Percentiles rank a stretch among this genome's conserved stretches.
These are phyloP conservation scores for Hycleus phaleratus DNA, from an alignment of 1,140 invertebrate species.

Conservation along the genomic window DNA sequence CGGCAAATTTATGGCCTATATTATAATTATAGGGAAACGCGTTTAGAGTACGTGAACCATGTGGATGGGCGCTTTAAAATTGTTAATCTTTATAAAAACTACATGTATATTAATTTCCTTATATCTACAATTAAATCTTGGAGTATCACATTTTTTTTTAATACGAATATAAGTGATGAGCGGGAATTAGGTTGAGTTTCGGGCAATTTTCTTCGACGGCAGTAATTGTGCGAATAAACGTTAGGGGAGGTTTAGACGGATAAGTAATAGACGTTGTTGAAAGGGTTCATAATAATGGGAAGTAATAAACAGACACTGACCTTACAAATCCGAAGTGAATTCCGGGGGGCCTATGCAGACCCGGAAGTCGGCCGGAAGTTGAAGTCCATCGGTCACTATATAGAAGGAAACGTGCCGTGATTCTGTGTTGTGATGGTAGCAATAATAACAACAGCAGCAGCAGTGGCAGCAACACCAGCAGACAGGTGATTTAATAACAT, in stretches of 20 bases:
- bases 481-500: no score
- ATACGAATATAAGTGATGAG: no score
- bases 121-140: no score
- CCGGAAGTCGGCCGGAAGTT: conserved; percentile 36
- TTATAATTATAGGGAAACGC: conserved; percentile 30
- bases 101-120: no score
- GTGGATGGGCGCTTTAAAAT: neutral
- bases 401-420: neutral
- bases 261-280: no score
- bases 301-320: conserved; percentile 37
- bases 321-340: conserved; percentile 34
- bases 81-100: neutral
- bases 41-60: neutral
- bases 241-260: no score
- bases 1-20: conserved; percentile 32
- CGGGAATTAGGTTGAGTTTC: no score
- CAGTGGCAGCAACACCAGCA: no score
- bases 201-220: no score
- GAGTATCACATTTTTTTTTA: no score
- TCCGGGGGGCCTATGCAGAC: conserved; percentile 32
- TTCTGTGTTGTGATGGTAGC: neutral
- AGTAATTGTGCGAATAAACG: no score
- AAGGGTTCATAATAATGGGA: conserved; percentile 16
- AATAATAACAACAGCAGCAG: no score
- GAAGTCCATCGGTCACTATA: conserved; percentile 37